phyloP scores from a whole-genome alignment of 2,113 vertebrate species.

The Odontesthes bonariensis region DNA sequence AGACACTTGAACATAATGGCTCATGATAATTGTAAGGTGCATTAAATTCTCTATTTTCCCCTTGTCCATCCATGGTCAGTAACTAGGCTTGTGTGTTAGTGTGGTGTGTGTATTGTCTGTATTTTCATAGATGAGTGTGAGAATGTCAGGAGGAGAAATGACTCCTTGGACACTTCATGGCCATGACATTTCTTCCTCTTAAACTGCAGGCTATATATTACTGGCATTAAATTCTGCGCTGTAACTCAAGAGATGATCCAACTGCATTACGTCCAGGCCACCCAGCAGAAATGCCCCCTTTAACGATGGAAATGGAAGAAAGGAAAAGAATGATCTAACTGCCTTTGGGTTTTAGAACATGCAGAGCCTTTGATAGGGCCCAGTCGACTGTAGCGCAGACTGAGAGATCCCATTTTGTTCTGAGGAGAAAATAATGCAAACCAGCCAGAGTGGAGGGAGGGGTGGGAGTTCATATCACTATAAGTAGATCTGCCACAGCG shows the following conservation, averaged over 20 bases:
- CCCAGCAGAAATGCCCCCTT: conserved; percentile 65
- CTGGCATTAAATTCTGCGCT: conserved; percentile 56
- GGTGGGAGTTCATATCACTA: conserved; percentile 31
- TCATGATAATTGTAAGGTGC: conserved; percentile 52
- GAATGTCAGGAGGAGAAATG: conserved; percentile 19
- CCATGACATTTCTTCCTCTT: conserved; percentile 46
- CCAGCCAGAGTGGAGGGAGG: conserved; percentile 34
- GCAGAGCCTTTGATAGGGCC: conserved; percentile 66
- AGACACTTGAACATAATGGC: conserved; percentile 50
- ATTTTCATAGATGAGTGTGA: conserved; percentile 4
- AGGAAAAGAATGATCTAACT: conserved; percentile 58
- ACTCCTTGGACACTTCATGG: conserved; percentile 28
- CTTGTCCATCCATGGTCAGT: conserved; percentile 8
- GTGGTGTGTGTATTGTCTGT: conserved; percentile 6
- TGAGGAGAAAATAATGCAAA: conserved; percentile 73
- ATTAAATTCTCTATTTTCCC: conserved; percentile 22
- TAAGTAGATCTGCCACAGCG: conserved; percentile 43
- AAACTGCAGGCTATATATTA: conserved; percentile 51
- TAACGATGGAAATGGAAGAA: conserved; percentile 61
- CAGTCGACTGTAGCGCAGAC: conserved; percentile 57
- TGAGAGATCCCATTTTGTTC: conserved; percentile 68
- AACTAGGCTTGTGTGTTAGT: conserved; percentile 24
- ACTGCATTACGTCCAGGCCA: conserved; percentile 58
- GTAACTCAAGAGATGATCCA: conserved; percentile 59
- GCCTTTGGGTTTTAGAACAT: conserved; percentile 58